phyloP scores from a whole-genome alignment of 2,888 invertebrate species.

The Theretra japonica region DNA sequence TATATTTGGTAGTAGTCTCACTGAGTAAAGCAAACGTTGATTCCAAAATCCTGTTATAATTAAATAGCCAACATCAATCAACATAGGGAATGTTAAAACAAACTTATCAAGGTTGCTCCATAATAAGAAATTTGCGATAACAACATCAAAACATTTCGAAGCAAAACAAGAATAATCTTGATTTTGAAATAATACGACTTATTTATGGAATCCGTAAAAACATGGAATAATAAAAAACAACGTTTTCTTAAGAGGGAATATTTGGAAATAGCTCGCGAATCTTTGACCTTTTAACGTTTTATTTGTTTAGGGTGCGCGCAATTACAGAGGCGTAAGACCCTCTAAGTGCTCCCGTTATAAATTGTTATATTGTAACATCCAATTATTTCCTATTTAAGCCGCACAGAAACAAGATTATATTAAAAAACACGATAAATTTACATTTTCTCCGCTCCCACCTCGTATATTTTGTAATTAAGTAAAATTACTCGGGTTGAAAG shows the following conservation, averaged over 20 bases:
- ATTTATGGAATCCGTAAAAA: neutral
- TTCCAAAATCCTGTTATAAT: no score
- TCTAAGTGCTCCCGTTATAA: conserved; percentile 10
- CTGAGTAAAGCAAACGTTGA: no score
- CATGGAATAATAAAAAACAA: neutral
- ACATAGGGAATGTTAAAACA: no score
- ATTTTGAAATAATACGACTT: neutral
- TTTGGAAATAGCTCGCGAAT: conserved; percentile 1
- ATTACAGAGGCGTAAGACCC: conserved; percentile 13
- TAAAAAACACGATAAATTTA: neutral
- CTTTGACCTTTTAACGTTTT: conserved; percentile 10
- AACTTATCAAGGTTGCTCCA: neutral
- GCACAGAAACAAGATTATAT: neutral
- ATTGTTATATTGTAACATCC: conserved; percentile 8
- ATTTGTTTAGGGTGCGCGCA: conserved; percentile 2
- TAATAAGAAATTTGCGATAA: neutral
- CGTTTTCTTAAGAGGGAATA: neutral
- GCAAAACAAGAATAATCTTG: neutral
- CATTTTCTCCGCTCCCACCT: neutral
- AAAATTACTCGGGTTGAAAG: neutral
- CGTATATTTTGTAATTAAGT: neutral
- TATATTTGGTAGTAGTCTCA: no score
- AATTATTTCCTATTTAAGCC: neutral
- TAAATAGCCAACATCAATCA: no score
- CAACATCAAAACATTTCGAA: neutral